Conservation (phyloP, 1,140 invertebrate species). For the honey bee (Apis mellifera) region DNA sequence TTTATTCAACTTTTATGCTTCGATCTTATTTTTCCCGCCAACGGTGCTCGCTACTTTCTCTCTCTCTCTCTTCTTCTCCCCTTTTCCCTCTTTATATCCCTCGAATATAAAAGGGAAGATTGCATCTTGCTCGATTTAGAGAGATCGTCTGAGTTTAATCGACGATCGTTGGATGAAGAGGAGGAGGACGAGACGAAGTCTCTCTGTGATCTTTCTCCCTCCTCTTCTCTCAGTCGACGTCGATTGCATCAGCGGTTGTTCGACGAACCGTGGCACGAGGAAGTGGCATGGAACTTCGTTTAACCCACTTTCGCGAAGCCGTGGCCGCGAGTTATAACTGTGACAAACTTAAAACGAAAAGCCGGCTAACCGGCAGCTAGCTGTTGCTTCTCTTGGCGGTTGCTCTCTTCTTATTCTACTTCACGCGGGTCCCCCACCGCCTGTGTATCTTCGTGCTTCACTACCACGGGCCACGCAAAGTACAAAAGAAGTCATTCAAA, state of each 20-base stretch:
- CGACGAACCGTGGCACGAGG: conserved; percentile 27
- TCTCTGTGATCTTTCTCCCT: background rate
- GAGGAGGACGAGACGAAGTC: too few species aligned
- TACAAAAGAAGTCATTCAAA: conserved; percentile 57
- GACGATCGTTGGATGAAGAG: conserved; percentile 12
- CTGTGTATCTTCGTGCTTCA: background rate
- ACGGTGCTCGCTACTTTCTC: background rate
- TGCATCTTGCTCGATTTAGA: background rate
- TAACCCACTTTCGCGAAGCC: conserved; percentile 74
- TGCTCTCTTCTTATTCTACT: conserved; percentile 10
- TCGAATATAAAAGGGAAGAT: background rate
- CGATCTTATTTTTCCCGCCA: conserved; percentile 23
- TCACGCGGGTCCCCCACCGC: background rate
- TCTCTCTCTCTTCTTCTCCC: background rate
- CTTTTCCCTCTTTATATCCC: background rate
- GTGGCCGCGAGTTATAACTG: conserved; percentile 59
- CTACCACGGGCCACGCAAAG: conserved; percentile 38
- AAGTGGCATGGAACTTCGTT: conserved; percentile 70
- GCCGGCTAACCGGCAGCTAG: conserved; percentile 45
- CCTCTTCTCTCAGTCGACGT: background rate
- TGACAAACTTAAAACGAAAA: conserved; percentile 71
- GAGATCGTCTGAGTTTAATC: conserved; percentile 14
- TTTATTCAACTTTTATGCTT: conserved; percentile 32
- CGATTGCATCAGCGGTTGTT: conserved; percentile 13
- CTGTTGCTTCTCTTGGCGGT: conserved; percentile 52